These are phyloP conservation scores for Leptinotarsa rubiginosa DNA, from an alignment of 2,888 invertebrate species.

Conservation along the genomic window DNA sequence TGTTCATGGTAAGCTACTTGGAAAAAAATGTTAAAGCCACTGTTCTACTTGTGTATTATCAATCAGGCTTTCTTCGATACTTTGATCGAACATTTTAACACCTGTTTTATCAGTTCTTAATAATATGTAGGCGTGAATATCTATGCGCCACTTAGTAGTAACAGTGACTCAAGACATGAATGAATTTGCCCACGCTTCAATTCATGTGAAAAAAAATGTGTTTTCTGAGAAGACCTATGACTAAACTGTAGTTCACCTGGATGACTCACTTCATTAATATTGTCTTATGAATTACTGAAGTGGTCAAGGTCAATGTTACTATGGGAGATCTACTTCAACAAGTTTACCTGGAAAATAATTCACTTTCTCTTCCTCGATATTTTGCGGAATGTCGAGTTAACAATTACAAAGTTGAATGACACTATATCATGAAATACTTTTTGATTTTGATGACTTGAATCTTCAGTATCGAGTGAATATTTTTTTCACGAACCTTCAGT, in stretches of 20 bases:
- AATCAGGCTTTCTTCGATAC: too few relatives aligned
- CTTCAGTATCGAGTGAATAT: too few relatives aligned
- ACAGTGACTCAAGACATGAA: conserved; percentile 24
- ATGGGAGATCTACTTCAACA: not conserved
- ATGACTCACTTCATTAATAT: conserved; percentile 13
- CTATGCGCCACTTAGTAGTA: not conserved
- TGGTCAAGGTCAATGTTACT: conserved; percentile 40
- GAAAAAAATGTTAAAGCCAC: too few relatives aligned
- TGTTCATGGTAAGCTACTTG: too few relatives aligned
- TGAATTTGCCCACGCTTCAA: conserved; percentile 32
- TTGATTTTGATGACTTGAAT: too few relatives aligned
- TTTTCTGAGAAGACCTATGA: conserved; percentile 36
- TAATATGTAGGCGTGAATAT: not conserved
- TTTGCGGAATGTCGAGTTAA: too few relatives aligned
- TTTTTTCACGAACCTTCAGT: too few relatives aligned
- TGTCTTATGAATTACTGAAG: not conserved
- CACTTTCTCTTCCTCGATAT: not conserved
- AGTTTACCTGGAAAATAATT: not conserved
- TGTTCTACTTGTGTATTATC: too few relatives aligned
- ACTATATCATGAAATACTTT: too few relatives aligned
- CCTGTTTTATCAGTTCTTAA: too few relatives aligned
- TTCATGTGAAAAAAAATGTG: conserved; percentile 22
- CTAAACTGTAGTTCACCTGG: conserved; percentile 26
- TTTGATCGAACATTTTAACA: too few relatives aligned
- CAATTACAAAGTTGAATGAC: too few relatives aligned